Percentiles rank a stretch among this genome's conserved stretches.
phyloP scores from a whole-genome alignment of 2,113 vertebrate species.

The Etia nguti region DNA sequence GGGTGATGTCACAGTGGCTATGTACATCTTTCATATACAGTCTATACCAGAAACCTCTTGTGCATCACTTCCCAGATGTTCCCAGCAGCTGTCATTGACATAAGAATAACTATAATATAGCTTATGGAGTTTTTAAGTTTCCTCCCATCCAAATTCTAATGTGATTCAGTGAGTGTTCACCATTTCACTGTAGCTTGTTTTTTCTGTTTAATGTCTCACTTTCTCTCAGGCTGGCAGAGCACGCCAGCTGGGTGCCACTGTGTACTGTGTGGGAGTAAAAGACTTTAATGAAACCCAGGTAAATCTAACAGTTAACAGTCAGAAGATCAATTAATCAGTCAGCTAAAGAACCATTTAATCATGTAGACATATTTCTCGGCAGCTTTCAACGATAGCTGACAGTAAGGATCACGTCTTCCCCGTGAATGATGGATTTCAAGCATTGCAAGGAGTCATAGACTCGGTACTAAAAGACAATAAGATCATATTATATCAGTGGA shows the following conservation, averaged over 20 bases:
- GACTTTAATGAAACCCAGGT: slow-evolving; percentile 99
- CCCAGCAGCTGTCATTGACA: background rate
- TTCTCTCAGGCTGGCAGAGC: slow-evolving; percentile 84
- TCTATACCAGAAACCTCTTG: background rate
- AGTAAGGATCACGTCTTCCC: slow-evolving; percentile 95
- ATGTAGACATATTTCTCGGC: background rate
- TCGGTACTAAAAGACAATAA: slow-evolving; percentile 75
- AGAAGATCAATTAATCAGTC: background rate
- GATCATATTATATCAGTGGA: background rate
- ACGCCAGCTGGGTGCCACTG: slow-evolving; percentile 87
- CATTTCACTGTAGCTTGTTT: background rate
- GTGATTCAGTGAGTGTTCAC: background rate
- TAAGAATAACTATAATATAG: background rate
- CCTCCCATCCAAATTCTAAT: background rate
- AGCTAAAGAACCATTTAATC: background rate
- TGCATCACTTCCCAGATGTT: background rate
- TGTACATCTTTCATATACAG: background rate
- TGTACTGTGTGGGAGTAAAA: slow-evolving; percentile 97
- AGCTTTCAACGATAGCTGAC: slow-evolving; percentile 96
- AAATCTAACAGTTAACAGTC: background rate
- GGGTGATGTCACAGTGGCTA: background rate
- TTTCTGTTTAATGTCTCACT: background rate
- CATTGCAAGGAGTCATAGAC: slow-evolving; percentile 93
- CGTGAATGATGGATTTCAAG: slow-evolving; percentile 93
- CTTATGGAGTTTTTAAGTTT: background rate